These are phyloP conservation scores for Netta rufina DNA, from an alignment of 2,797 vertebrate genomes.

Conservation along the genomic window DNA sequence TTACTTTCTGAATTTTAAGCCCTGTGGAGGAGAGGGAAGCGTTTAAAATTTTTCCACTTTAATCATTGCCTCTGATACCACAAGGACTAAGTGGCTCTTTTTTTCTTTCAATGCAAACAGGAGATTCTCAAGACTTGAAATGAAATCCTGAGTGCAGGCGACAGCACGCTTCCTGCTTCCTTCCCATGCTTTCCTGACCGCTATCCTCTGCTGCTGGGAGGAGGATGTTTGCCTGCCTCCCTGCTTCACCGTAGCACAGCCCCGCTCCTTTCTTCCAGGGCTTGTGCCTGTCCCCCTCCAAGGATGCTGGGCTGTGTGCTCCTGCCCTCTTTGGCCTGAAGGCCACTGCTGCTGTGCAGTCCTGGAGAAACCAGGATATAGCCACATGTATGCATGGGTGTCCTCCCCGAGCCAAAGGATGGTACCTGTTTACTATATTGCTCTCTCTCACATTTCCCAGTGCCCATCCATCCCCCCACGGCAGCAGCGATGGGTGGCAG, in stretches of 20 bases:
- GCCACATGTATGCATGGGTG: background rate
- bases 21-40: background rate
- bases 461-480: background rate
- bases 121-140: conserved; percentile 31
- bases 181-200: background rate
- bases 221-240: background rate
- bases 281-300: accelerated
- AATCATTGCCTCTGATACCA: conserved; percentile 30
- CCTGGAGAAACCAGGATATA: background rate
- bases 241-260: background rate
- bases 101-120: conserved; percentile 38
- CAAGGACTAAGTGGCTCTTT: background rate
- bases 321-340: background rate
- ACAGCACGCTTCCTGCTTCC: conserved; percentile 41
- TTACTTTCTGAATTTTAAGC: conserved; percentile 26
- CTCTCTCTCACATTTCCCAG: background rate
- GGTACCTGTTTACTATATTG: background rate
- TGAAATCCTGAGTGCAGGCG: background rate
- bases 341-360: background rate
- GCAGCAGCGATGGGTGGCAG: background rate
- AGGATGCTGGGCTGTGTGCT: background rate
- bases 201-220: background rate
- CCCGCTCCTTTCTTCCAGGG: accelerated
- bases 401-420: background rate
- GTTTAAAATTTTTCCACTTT: conserved; percentile 25